Conservation (phyloP, 2,113 vertebrate species). For the Sylvilagus bachmani region DNA sequence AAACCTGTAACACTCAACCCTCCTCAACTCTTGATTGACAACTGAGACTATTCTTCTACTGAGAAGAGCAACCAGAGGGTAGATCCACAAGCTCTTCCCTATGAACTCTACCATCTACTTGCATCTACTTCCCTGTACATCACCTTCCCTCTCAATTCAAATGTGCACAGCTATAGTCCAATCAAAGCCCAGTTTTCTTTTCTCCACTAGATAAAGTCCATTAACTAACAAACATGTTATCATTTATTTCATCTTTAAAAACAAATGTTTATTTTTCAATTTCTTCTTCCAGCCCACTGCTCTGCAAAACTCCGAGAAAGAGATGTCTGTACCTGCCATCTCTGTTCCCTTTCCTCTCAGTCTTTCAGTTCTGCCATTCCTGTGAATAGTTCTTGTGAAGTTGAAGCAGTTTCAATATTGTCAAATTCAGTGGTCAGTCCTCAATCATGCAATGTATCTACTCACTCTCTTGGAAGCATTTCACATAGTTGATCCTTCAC, state of each 20-base stretch:
- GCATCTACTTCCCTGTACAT: neutral
- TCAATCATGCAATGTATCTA: neutral
- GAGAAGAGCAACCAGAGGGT: neutral
- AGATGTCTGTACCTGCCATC: neutral
- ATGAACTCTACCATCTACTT: neutral
- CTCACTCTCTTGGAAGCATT: neutral
- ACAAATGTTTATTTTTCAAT: neutral
- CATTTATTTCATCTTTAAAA: constrained; percentile 48
- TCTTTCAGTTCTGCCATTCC: neutral
- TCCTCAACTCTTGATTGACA: neutral
- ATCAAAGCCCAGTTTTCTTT: neutral
- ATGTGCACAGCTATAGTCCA: neutral
- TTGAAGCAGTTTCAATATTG: neutral
- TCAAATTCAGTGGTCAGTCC: neutral
- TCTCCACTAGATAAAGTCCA: neutral
- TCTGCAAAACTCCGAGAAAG: neutral
- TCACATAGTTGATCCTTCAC: neutral
- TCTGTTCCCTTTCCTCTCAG: neutral
- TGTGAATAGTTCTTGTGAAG: neutral
- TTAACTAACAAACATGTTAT: neutral
- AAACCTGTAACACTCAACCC: neutral
- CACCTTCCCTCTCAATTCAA: neutral
- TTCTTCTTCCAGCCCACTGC: neutral
- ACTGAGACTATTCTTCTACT: neutral
- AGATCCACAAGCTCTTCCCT: neutral